Base-by-base conservation (phyloP, 2,888 invertebrate genomes). In the Dysmachus trigonus region DNA sequence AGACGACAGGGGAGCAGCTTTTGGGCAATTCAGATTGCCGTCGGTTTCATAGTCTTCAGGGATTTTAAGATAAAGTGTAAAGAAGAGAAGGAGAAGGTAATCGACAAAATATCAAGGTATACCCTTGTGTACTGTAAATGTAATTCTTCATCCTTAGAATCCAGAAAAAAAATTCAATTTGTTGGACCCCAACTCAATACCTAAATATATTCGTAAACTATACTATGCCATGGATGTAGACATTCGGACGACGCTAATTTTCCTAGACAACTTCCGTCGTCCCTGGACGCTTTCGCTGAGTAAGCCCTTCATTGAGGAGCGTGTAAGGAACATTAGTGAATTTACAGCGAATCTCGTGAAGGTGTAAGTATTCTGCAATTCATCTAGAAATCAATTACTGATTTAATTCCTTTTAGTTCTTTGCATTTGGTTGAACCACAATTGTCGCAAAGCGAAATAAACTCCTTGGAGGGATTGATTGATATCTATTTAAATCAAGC, bases 41-140 rank as follows among this genome's bases (percentile, higher is more conserved):
- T 89, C 1, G 91, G 91, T 0, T 91, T 91, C 85, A 88, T 88
- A 7, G 90, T 90, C 31, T 90, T 91, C 13, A 89, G 89, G 2
- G 89, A 89, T 41, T 91, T 92, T 87, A 92, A 91, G 85, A 89
- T 89, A 35, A 89, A 91, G 89, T 90, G 90, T 82, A 91, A 90
- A 84, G 89, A 88, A 6, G 90, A 90, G 87, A 87, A 89, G 22
- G 91, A 92, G 86, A 87, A 90, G 88, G 92, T 91, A 87, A 33
- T 4, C 27, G 15, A 6, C 6, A n/a, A 47, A 47, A 47, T 47
- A 18, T 35, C 7, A 1, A 7, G 33, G 10, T 33, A 0, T 31
- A 0, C 13, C 38, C 18, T 0, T 8, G 2, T 18, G 13, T 7
- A 22, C n/a, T 30, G 2, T 15, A 86, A 77, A 31, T n/a, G 27